These are phyloP conservation scores for Campaea margaritaria DNA, from an alignment of 2,888 invertebrate species.

Conservation along the genomic window DNA sequence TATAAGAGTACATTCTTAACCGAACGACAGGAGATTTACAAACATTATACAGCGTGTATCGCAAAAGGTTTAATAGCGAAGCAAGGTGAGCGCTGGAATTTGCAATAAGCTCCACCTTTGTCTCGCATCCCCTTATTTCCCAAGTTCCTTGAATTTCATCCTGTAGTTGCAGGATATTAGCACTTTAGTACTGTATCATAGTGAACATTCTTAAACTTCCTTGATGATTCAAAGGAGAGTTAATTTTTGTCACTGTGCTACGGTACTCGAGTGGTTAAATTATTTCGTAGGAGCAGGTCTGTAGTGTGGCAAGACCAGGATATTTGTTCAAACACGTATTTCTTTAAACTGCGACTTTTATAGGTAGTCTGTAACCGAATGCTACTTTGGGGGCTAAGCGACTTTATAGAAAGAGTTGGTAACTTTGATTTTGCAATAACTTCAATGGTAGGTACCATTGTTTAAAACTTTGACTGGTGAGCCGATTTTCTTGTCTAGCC, in stretches of 20 bases:
- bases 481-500: no score
- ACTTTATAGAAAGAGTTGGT: no score
- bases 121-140: constrained; percentile 73
- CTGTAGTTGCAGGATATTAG: constrained; percentile 51
- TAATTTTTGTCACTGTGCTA: constrained; percentile 3
- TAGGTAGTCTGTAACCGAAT: constrained; percentile 1
- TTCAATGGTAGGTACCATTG: no score
- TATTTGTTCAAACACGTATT: constrained; percentile 62
- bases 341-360: constrained; percentile 45
- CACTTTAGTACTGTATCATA: constrained; percentile 26
- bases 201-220: background rate
- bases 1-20: constrained; percentile 26
- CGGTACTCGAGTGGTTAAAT: background rate
- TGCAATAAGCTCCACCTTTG: constrained; percentile 81
- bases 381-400: background rate
- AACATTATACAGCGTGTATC: constrained; percentile 60
- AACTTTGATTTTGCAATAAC: background rate
- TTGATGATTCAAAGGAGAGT: background rate
- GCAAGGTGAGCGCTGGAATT: constrained; percentile 78
- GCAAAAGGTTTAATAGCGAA: constrained; percentile 70
- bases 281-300: background rate
- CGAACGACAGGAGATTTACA: constrained; percentile 45
- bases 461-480: no score
- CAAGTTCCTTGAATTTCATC: constrained; percentile 76
- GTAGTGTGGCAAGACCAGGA: constrained; percentile 15